Conservation (phyloP, 2,888 invertebrate species). For the Drosophila nr. perissopoda region DNA sequence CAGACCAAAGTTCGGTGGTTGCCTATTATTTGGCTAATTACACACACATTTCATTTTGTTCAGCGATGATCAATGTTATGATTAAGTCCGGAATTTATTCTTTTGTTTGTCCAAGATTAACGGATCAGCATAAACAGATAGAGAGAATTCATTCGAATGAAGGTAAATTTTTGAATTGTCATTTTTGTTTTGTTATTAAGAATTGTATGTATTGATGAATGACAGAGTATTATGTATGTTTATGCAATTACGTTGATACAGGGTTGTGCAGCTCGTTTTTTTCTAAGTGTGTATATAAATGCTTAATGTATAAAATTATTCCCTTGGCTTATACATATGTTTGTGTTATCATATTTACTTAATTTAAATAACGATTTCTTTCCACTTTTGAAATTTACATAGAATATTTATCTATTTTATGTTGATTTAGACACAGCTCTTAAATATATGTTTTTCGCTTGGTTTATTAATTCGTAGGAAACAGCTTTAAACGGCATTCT, state of each 20-base stretch:
- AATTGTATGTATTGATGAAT: not conserved
- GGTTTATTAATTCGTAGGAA: not conserved
- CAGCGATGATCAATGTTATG: slow-evolving; percentile 52
- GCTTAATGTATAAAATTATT: not conserved
- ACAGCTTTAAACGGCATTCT: not conserved
- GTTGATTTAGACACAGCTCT: not conserved
- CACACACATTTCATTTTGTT: slow-evolving; percentile 56
- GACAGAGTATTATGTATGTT: not conserved
- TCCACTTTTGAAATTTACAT: not conserved
- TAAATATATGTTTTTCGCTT: not conserved
- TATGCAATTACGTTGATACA: not conserved
- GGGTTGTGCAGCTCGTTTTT: not conserved
- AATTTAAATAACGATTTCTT: not conserved
- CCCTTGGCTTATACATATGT: not conserved
- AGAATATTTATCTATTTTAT: not conserved
- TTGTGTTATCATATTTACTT: not conserved
- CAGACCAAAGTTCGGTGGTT: slow-evolving; percentile 41
- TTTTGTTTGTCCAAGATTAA: slow-evolving; percentile 25
- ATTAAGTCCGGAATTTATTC: slow-evolving; percentile 45
- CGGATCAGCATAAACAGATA: slow-evolving; percentile 25
- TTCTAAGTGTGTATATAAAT: not conserved
- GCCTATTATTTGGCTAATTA: slow-evolving; percentile 70
- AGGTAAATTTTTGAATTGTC: slow-evolving; percentile 6
- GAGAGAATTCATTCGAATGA: slow-evolving; percentile 3
- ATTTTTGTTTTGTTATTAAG: not conserved